Evolutionary conservation across 1,140 invertebrate genomes (phyloP), one percentile per base, ranked within the genome.

Genomic region (Eufriesea mexicana): DNA sequence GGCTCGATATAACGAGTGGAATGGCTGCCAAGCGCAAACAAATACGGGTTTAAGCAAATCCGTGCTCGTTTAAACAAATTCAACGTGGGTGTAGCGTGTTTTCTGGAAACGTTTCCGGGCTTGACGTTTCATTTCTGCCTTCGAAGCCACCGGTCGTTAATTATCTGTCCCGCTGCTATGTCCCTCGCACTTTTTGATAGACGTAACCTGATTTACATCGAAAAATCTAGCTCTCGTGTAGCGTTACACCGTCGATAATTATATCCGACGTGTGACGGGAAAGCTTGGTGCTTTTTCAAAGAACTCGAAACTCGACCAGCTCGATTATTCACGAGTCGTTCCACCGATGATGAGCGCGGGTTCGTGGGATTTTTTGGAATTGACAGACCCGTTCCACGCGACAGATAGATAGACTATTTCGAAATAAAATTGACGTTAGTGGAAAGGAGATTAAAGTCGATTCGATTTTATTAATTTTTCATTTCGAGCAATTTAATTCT

Each of bases 171-270:
- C 49, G 28, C 42, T 25, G 62, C 35, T 25, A 9, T 28, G 5
- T 23, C 45, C 18, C 23, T 25, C 25, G 45, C 16, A 9, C 18
- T 16, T 73, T 72, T 72, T 28, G 67, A 61, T 23, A 16, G 25
- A 73, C 47, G 78, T 73, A 62, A 80, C 68, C 57, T 8, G 57
- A 73, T 79, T 79, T 79, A 55, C 75, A 78, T 67, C 23, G 54
- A 61, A 61, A 67, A 61, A n/a, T 61, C 54, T 35, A 35, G 20
- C 61, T 18, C 47, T 49, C 47, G 45, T 12, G 47, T 59, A n/a
- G 10, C 25, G 51, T 42, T 73, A 73, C 23, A 59, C 20, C 9
- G 49, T 49, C 67, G 47, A 49, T 79, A 79, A 79, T 79, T 59
- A 68, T 76, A 49, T 61, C 35, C 54, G 54, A 18, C 54, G 28